These are phyloP conservation scores for Spilosoma lubricipeda DNA, from an alignment of 2,888 invertebrate species.

Conservation along the genomic window DNA sequence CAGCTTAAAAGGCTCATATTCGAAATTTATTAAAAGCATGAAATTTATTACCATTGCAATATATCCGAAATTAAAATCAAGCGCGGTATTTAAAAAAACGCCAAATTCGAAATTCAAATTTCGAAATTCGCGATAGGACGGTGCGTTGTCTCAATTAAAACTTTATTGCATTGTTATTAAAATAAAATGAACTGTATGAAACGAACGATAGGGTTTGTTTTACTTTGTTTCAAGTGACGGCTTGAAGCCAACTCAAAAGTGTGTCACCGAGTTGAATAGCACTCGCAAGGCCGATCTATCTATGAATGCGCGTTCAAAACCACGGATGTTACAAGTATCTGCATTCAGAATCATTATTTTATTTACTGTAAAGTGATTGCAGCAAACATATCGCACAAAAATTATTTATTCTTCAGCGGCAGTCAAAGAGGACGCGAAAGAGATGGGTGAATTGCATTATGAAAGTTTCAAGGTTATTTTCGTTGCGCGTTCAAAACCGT, in stretches of 20 bases:
- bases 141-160: constrained; percentile 74
- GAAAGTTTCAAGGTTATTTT: constrained; percentile 35
- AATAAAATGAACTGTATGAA: constrained; percentile 39
- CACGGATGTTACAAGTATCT: constrained; percentile 74
- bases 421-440: constrained; percentile 20
- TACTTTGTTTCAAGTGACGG: constrained; percentile 64
- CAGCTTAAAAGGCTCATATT: constrained; percentile 6
- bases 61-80: constrained; percentile 28
- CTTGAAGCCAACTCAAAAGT: constrained; percentile 84
- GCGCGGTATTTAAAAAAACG: constrained; percentile 61
- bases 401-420: background rate
- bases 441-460: constrained; percentile 18
- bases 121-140: constrained; percentile 75
- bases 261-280: constrained; percentile 85
- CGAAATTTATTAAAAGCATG: constrained; percentile 14
- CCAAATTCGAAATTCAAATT: constrained; percentile 79
- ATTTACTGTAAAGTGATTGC: constrained; percentile 32
- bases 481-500: constrained; percentile 41
- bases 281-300: constrained; percentile 83
- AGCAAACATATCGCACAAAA: constrained; percentile 9
- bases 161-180: constrained; percentile 43
- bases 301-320: constrained; percentile 80
- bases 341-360: constrained; percentile 45
- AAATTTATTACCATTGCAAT: constrained; percentile 27
- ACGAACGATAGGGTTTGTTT: constrained; percentile 60